These are phyloP conservation scores for Uria lomvia DNA, from an alignment of 2,113 vertebrate genomes.

Conservation along the genomic window DNA sequence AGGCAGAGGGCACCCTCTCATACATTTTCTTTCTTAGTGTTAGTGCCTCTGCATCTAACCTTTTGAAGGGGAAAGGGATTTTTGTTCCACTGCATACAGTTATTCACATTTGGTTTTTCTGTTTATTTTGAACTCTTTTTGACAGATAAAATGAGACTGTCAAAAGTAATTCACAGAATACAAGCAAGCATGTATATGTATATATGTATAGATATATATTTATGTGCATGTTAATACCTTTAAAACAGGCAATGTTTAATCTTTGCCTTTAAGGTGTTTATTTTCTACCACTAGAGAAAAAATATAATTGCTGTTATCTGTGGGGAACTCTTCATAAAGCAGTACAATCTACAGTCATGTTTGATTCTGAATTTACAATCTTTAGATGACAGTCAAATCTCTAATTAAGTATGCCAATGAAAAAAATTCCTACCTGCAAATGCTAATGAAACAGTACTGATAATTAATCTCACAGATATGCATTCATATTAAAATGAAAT, in stretches of 20 bases:
- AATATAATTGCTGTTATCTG: background rate
- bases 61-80: background rate
- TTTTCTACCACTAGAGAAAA: background rate
- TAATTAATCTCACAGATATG: background rate
- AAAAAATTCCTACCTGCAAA: background rate
- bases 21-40: background rate
- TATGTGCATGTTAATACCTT: background rate
- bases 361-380: background rate
- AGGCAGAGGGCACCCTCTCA: background rate
- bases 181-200: background rate
- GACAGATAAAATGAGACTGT: background rate
- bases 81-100: background rate
- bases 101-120: background rate
- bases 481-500: background rate
- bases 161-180: background rate
- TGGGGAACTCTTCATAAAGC: background rate
- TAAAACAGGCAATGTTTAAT: background rate
- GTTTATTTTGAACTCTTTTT: background rate
- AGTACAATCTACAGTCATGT: background rate
- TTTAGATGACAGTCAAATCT: background rate
- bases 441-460: background rate
- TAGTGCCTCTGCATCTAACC: background rate
- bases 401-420: background rate
- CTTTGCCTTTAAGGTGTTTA: background rate
- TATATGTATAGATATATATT: background rate